phyloP scores from a whole-genome alignment of 2,888 invertebrate genomes.

The Nomada fabriciana region DNA sequence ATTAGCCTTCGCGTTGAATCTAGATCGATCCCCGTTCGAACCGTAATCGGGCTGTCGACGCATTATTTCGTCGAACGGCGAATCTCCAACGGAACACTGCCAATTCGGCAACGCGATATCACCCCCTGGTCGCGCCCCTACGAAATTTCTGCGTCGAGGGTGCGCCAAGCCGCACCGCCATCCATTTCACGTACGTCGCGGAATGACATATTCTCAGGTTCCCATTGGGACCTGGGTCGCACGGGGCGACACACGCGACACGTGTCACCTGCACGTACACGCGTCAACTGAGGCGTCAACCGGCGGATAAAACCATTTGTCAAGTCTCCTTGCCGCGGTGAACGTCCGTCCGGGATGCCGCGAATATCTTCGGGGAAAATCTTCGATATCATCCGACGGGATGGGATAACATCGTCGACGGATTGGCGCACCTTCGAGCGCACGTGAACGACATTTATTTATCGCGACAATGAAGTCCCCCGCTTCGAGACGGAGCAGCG shows the following conservation, averaged over 20 bases:
- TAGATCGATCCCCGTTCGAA: conserved; percentile 14
- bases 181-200: conserved; percentile 63
- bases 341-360: conserved; percentile 28
- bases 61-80: conserved; percentile 22
- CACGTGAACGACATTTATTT: no score
- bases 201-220: conserved; percentile 64
- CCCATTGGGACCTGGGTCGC: conserved; percentile 61
- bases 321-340: conserved; percentile 67
- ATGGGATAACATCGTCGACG: conserved; percentile 18
- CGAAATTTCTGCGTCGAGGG: conserved; percentile 52
- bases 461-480: no score
- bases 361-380: conserved; percentile 41
- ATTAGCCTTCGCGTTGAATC: not conserved
- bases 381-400: conserved; percentile 19
- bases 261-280: conserved; percentile 74
- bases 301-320: conserved; percentile 77
- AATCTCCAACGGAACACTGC: conserved; percentile 11
- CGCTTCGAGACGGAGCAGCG: no score
- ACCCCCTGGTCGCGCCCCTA: not conserved
- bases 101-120: conserved; percentile 31
- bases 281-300: conserved; percentile 70
- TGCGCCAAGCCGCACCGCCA: conserved; percentile 47
- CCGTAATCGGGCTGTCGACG: conserved; percentile 30
- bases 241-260: conserved; percentile 71
- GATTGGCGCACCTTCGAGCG: not conserved